Conservation (phyloP, 2,113 vertebrate genomes). For the Shinisaurus crocodilurus region DNA sequence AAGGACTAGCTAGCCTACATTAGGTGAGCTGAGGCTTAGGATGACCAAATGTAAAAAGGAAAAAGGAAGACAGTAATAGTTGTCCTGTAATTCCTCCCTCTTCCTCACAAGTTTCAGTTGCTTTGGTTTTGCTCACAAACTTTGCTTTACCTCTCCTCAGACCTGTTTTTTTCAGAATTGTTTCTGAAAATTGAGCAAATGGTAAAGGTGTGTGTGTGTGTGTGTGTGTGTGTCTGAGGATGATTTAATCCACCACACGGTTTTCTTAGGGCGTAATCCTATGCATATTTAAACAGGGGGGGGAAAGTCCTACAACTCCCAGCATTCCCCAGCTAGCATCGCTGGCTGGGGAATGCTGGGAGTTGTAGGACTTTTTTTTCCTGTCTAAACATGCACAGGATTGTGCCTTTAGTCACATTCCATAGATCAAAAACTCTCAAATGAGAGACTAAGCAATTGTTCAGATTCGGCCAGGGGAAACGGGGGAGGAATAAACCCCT, state of each 20-base stretch:
- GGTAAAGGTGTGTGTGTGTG: not conserved
- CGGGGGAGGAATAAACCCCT: conserved; percentile 35
- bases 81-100: not conserved
- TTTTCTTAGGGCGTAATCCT: not conserved
- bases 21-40: not conserved
- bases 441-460: conserved; percentile 31
- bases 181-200: conserved; percentile 1
- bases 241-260: not conserved
- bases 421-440: conserved; percentile 58
- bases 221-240: too few relatives aligned
- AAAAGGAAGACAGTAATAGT: not conserved
- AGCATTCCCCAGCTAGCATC: too few relatives aligned
- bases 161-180: conserved; percentile 1
- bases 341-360: too few relatives aligned
- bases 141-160: not conserved
- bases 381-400: too few relatives aligned
- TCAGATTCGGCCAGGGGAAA: conserved; percentile 16
- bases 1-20: not conserved
- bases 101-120: conserved; percentile 4
- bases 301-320: too few relatives aligned
- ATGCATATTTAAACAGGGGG: not conserved
- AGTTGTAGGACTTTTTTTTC: too few relatives aligned
- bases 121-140: not conserved
- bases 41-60: not conserved
- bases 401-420: conserved; percentile 25